A percentile compares a stretch with the other conserved stretches of the same genome.
phyloP scores from a whole-genome alignment of 2,113 vertebrate species.

The Xiphophorus hellerii region DNA sequence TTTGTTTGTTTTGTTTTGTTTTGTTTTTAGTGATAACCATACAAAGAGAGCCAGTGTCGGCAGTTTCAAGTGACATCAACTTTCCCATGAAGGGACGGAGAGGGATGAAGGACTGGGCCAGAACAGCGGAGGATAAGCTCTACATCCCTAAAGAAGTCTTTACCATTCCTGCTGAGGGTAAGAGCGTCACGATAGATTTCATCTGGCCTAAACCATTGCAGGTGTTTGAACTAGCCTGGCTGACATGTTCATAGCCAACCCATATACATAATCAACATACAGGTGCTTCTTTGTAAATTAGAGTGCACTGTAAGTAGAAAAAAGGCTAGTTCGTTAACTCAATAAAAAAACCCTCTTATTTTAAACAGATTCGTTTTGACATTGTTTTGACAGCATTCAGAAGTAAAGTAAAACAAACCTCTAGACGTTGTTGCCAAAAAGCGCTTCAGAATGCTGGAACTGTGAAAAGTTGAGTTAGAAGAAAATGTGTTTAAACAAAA shows the following conservation, averaged over 20 bases:
- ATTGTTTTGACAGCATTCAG: background rate
- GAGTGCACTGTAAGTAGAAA: too few species aligned
- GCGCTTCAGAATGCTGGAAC: background rate
- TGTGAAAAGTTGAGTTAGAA: background rate
- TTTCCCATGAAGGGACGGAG: conserved; percentile 96
- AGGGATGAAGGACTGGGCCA: conserved; percentile 99
- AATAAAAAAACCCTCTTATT: too few species aligned
- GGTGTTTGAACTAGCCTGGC: background rate
- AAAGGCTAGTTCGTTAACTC: too few species aligned
- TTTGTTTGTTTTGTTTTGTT: background rate
- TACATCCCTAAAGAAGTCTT: conserved; percentile 98
- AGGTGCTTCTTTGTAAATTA: too few species aligned
- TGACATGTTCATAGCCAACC: background rate
- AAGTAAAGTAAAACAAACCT: background rate
- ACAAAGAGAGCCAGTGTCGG: conserved; percentile 93
- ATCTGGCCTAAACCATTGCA: too few species aligned
- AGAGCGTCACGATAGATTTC: conserved; percentile 3
- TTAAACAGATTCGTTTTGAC: too few species aligned
- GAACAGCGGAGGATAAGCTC: conserved; percentile 95
- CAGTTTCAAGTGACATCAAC: conserved; percentile 97
- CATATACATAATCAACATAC: too few species aligned
- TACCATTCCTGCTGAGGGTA: conserved; percentile 87
- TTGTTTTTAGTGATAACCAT: conserved; percentile 90
- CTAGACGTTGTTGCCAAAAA: background rate
- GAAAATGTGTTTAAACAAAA: background rate